A percentile compares a stretch with the other conserved stretches of the same genome.
Evolutionary conservation across 2,888 invertebrate genomes (phyloP).

Genomic region (Xestobium rufovillosum): DNA sequence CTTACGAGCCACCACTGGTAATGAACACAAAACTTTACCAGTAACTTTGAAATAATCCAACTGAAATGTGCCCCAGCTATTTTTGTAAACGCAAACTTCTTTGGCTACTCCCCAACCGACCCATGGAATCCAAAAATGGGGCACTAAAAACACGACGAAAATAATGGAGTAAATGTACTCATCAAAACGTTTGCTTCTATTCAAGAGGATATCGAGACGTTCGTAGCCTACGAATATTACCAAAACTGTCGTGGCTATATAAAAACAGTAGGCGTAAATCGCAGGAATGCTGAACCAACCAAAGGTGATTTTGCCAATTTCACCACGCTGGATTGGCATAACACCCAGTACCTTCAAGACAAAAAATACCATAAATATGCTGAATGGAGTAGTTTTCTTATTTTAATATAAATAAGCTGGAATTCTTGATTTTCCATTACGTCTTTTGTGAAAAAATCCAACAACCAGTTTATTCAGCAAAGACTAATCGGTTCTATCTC

Average conservation of each 20-base stretch:
- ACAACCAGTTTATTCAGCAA: too few species aligned
- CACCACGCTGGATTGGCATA: slow-evolving; percentile 50
- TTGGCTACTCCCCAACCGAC: slow-evolving; percentile 64
- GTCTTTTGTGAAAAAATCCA: too few species aligned
- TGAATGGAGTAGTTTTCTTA: slow-evolving; percentile 6
- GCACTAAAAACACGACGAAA: slow-evolving; percentile 58
- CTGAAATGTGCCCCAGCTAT: slow-evolving; percentile 61
- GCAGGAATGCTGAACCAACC: slow-evolving; percentile 56
- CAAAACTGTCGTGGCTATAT: slow-evolving; percentile 49
- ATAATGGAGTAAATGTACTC: slow-evolving; percentile 63
- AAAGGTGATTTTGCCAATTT: slow-evolving; percentile 51
- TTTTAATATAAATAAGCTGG: slow-evolving; percentile 5
- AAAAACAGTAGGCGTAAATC: slow-evolving; percentile 59
- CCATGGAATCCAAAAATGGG: slow-evolving; percentile 64
- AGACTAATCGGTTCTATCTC: not conserved
- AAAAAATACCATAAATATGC: slow-evolving; percentile 6
- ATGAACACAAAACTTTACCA: slow-evolving; percentile 25
- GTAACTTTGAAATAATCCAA: slow-evolving; percentile 44
- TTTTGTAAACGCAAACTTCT: slow-evolving; percentile 62
- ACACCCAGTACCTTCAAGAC: slow-evolving; percentile 55
- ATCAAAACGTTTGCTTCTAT: slow-evolving; percentile 55
- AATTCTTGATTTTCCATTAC: not conserved
- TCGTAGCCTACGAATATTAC: slow-evolving; percentile 57
- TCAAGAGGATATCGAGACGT: slow-evolving; percentile 52
- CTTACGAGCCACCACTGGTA: not conserved